A percentile compares a stretch with the other conserved stretches of the same genome.
These are phyloP conservation scores for Eubasilissa regina DNA, from an alignment of 1,140 invertebrate species.

Conservation along the genomic window DNA sequence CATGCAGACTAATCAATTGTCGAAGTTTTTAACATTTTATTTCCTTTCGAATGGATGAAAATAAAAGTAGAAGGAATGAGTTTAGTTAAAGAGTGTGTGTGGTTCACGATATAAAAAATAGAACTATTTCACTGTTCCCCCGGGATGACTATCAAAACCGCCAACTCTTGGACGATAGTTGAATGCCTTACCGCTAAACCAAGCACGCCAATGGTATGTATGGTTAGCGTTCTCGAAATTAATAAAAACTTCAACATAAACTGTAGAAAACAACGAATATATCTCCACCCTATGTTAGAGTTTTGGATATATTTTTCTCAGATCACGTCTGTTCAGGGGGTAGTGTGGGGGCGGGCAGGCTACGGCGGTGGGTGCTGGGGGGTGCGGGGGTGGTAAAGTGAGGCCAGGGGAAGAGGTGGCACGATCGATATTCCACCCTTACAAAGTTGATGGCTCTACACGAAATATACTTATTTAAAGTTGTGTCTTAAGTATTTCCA, in stretches of 20 bases:
- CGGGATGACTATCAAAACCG: no score
- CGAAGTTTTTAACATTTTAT: no score
- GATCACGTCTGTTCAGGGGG: conserved; percentile 14
- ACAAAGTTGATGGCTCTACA: conserved; percentile 34
- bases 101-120: no score
- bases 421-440: conserved; percentile 26
- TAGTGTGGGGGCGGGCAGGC: not conserved
- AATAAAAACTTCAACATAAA: not conserved
- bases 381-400: not conserved
- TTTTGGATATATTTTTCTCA: conserved; percentile 33
- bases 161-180: no score
- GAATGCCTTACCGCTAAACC: no score
- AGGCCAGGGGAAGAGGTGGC: not conserved
- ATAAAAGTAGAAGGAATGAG: no score
- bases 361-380: not conserved
- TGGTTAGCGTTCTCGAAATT: not conserved
- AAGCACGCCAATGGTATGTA: no score
- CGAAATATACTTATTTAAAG: conserved; percentile 38
- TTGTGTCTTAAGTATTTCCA: conserved; percentile 11
- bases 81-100: no score
- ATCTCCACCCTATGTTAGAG: conserved; percentile 6
- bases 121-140: no score
- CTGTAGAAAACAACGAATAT: not conserved
- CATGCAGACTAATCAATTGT: no score
- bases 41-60: no score